phyloP scores from a whole-genome alignment of 2,888 invertebrate species.

The Drosophila colorata region DNA sequence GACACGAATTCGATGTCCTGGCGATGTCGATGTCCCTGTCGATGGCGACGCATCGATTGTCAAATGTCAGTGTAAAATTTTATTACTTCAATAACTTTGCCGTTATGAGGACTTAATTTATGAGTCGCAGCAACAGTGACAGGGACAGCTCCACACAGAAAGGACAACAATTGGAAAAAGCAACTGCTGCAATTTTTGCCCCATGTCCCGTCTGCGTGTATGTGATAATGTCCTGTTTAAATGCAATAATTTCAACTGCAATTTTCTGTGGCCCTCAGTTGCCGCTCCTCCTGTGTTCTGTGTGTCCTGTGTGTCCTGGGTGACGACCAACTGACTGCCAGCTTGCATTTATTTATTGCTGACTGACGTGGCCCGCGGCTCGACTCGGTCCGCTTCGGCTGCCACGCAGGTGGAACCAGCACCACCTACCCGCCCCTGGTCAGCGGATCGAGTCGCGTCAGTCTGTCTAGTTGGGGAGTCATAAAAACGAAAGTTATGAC shows the following conservation, averaged over 20 bases:
- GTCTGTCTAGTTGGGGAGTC: conserved; percentile 78
- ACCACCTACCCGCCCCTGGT: neutral
- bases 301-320: conserved; percentile 45
- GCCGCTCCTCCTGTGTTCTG: conserved; percentile 8
- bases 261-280: conserved; percentile 49
- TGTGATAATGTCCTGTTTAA: conserved; percentile 81
- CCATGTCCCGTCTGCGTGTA: conserved; percentile 36
- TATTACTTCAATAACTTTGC: conserved; percentile 83
- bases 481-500: conserved; percentile 84
- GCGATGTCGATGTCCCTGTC: conserved; percentile 28
- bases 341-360: conserved; percentile 83
- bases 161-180: conserved; percentile 68
- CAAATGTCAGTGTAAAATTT: conserved; percentile 84
- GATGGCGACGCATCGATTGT: conserved; percentile 82
- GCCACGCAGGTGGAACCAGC: conserved; percentile 62
- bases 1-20: conserved; percentile 23
- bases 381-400: conserved; percentile 7
- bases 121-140: conserved; percentile 75
- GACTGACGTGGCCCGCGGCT: conserved; percentile 72
- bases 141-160: conserved; percentile 46
- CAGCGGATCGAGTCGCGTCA: conserved; percentile 44
- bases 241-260: conserved; percentile 81
- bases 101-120: conserved; percentile 85
- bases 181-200: conserved; percentile 75
- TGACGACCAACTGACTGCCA: conserved; percentile 82